Evolutionary conservation across 2,888 invertebrate genomes (phyloP).

Genomic region (Parascotia fuliginaria): DNA sequence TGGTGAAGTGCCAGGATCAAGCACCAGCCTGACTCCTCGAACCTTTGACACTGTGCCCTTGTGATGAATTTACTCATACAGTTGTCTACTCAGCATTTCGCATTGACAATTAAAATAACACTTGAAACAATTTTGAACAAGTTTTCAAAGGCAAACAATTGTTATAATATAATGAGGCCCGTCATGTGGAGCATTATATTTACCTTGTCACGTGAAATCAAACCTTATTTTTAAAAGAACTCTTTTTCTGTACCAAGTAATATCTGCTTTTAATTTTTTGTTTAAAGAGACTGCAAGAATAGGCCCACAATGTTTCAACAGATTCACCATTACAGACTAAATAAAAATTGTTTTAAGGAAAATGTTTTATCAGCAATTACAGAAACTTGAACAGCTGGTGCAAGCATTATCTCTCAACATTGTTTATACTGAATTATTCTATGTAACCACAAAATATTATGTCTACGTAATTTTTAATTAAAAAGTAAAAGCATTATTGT

Average conservation of each 20-base stretch:
- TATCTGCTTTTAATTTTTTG: slow-evolving; percentile 68
- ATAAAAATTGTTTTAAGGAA: slow-evolving; percentile 63
- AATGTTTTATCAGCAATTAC: slow-evolving; percentile 70
- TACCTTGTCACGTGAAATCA: slow-evolving; percentile 70
- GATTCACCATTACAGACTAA: slow-evolving; percentile 58
- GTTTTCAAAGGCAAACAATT: slow-evolving; percentile 25
- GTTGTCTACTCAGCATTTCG: slow-evolving; percentile 59
- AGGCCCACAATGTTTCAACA: slow-evolving; percentile 57
- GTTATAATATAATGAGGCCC: slow-evolving; percentile 27
- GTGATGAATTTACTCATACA: slow-evolving; percentile 73
- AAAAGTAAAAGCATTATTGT: slow-evolving; percentile 68
- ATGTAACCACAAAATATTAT: slow-evolving; percentile 84
- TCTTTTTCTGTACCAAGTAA: slow-evolving; percentile 66
- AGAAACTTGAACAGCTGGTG: slow-evolving; percentile 66
- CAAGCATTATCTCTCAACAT: slow-evolving; percentile 73
- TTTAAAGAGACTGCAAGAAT: slow-evolving; percentile 62
- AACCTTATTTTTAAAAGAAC: slow-evolving; percentile 60
- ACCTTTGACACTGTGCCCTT: slow-evolving; percentile 77
- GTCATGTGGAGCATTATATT: slow-evolving; percentile 38
- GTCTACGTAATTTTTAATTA: slow-evolving; percentile 84
- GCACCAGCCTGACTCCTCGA: slow-evolving; percentile 76
- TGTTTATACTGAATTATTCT: slow-evolving; percentile 83
- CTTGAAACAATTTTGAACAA: slow-evolving; percentile 34
- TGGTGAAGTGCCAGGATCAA: slow-evolving; percentile 88
- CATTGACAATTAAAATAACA: slow-evolving; percentile 70